Conservation (phyloP, 2,797 vertebrate genomes). For the Avahi laniger region DNA sequence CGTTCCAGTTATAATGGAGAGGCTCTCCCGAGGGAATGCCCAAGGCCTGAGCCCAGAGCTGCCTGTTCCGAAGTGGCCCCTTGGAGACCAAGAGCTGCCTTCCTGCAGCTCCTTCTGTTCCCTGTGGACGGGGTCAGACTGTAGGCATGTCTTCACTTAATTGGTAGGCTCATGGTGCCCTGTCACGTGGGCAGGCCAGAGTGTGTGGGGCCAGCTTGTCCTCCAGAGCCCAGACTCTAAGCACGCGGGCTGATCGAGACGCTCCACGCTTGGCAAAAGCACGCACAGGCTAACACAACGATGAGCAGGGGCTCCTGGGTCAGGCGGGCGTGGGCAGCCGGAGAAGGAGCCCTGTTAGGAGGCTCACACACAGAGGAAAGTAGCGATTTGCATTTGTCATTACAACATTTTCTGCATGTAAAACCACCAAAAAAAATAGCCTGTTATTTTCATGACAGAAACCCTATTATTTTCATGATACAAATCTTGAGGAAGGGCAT, state of each 20-base stretch:
- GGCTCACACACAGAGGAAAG: neutral
- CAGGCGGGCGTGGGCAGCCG: rapidly evolving
- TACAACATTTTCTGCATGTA: neutral
- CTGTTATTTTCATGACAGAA: neutral
- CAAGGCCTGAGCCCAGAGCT: neutral
- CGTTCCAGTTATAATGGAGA: too few species aligned
- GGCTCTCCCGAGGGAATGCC: rapidly evolving
- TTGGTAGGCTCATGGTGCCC: too few species aligned
- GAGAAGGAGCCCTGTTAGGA: neutral
- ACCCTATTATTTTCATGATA: neutral
- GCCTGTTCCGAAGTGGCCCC: rapidly evolving
- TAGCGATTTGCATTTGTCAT: rapidly evolving
- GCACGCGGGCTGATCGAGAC: neutral
- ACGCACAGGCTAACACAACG: rapidly evolving
- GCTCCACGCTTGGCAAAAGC: rapidly evolving
- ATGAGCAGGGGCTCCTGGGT: neutral
- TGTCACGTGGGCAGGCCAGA: rapidly evolving
- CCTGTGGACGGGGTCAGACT: rapidly evolving
- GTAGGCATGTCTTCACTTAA: rapidly evolving
- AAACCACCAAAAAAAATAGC: neutral
- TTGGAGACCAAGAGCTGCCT: neutral
- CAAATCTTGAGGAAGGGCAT: neutral
- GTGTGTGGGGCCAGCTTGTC: neutral
- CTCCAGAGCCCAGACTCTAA: neutral
- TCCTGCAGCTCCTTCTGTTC: neutral